Conservation (phyloP, 2,797 vertebrate genomes). For the Mastacembelus armatus region DNA sequence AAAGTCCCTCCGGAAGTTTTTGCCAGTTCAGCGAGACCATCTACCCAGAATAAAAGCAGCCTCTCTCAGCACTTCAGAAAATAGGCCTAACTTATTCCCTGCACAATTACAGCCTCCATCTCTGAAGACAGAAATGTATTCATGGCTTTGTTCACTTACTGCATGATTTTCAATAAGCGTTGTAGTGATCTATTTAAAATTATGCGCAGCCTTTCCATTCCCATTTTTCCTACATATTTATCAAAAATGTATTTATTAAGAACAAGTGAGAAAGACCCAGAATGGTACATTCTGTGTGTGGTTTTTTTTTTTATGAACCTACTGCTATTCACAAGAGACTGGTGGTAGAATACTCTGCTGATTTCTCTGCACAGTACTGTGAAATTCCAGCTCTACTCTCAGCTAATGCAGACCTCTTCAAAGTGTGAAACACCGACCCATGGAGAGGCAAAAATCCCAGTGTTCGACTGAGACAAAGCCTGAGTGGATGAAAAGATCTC, state of each 20-base stretch:
- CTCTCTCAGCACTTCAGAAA: neutral
- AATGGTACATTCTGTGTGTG: too few species aligned
- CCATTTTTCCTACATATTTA: neutral
- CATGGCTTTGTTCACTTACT: neutral
- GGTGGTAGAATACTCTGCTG: slow-evolving; percentile 5
- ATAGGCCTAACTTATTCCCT: too few species aligned
- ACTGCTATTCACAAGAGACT: neutral
- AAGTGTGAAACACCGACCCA: slow-evolving; percentile 6
- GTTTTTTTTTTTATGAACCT: neutral
- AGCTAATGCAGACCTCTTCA: slow-evolving; percentile 1
- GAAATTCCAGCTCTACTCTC: neutral
- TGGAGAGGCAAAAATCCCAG: neutral
- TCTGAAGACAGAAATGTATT: too few species aligned
- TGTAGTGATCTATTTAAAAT: neutral
- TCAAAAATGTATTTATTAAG: neutral
- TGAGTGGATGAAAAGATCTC: slow-evolving; percentile 14
- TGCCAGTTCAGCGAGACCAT: neutral
- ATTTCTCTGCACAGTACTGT: neutral
- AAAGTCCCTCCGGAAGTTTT: slow-evolving; percentile 37
- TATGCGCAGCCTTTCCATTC: neutral
- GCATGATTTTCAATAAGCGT: neutral
- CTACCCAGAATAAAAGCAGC: neutral
- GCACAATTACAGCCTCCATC: neutral
- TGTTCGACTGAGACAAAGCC: slow-evolving; percentile 15
- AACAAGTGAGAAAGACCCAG: neutral